phyloP scores from a whole-genome alignment of 2,113 vertebrate genomes.

The Chlamydotis undulata region DNA sequence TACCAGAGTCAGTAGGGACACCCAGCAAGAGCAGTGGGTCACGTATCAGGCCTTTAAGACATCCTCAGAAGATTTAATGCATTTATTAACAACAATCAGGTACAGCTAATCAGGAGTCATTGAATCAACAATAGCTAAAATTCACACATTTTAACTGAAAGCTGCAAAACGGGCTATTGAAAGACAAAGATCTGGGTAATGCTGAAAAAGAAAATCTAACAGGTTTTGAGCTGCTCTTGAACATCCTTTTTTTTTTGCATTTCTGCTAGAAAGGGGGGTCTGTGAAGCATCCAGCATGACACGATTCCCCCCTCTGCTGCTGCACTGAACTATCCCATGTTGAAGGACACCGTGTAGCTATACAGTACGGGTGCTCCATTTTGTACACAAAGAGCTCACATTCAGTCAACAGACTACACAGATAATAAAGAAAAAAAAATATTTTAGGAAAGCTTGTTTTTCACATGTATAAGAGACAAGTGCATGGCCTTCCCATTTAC shows the following conservation, averaged over 20 bases:
- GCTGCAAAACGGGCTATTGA: background rate
- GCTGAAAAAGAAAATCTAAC: background rate
- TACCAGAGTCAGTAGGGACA: background rate
- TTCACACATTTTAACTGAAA: background rate
- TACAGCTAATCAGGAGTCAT: background rate
- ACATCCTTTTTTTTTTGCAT: background rate
- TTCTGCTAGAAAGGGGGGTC: background rate
- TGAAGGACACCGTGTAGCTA: fast-evolving
- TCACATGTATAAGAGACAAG: background rate
- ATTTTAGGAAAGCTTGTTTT: background rate
- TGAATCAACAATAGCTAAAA: background rate
- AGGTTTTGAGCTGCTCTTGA: background rate
- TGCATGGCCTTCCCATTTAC: background rate
- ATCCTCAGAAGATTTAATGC: background rate
- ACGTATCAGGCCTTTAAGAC: fast-evolving
- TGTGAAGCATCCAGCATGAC: background rate
- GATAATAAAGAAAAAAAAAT: background rate
- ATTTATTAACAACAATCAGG: background rate
- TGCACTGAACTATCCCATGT: background rate
- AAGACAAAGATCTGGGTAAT: background rate
- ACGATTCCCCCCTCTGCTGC: background rate
- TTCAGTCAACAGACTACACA: background rate
- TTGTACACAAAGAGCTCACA: background rate
- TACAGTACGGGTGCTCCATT: background rate
- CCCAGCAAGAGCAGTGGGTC: background rate